Base-by-base conservation (phyloP, 2,888 invertebrate genomes). In the Cheilosia pagana region DNA sequence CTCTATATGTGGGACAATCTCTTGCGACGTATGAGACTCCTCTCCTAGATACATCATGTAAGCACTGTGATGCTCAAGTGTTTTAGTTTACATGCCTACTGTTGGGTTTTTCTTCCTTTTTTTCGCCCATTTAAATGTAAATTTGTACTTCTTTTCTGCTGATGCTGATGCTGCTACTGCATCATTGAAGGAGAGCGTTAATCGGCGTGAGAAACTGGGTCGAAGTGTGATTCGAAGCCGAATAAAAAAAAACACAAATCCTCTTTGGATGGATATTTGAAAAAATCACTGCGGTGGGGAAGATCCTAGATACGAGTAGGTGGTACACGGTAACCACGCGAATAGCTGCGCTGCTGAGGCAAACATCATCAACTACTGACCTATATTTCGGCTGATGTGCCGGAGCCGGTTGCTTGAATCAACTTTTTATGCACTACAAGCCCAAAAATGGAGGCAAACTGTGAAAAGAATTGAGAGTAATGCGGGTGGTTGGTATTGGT, bases 141-240 rank as follows among this genome's bases (percentile, higher is more conserved):
- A 59, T 65, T 65, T 72, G 41, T 59, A 60, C 74, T 53, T 55
- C 39, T 74, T 53, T 74, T 60, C 28, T 23, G 48, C 31, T 74
- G 45, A 23, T 48, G 55, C 35, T 67, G 50, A 41, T 71, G 60
- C 31, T 50, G 50, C 45, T 48, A 19, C 60, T 35, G 63, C 63
- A 79, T 63, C 68, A 65, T 57, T 39, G 43, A 74, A 70, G 53
- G 70, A 85, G 59, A 81, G 71, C 75, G 71, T 71, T 85, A 85
- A 85, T 85, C 85, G 81, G 60, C 60, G 71, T 81, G 65, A 60
- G 81, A 75, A 82, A 85, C 85, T 85, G 60, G 85, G 85, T 85
- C 85, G 76, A 81, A 85, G 62, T 85, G 71, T 81, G 85, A 81
- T 85, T 81, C 67, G 67, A 67, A 75, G 55, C 81, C 75, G 31